These are phyloP conservation scores for Ips typographus DNA, from an alignment of 1,140 invertebrate genomes.

Conservation along the genomic window DNA sequence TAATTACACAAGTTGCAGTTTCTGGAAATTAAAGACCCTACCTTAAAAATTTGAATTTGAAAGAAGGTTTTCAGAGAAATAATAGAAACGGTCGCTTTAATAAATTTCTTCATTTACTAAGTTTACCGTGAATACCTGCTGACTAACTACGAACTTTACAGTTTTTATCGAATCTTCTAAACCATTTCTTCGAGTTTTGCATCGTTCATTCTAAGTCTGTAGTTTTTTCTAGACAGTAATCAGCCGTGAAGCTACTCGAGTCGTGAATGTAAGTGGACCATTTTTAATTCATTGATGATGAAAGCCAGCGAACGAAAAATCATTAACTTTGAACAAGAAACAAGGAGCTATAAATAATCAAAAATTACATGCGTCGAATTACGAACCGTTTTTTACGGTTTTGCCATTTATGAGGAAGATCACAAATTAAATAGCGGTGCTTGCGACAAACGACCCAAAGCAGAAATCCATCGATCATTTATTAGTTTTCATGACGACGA, in stretches of 20 bases:
- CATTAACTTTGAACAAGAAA: conserved; percentile 26
- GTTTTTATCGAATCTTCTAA: conserved; percentile 17
- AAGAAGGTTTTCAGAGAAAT: too few species aligned
- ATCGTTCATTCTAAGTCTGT: conserved; percentile 20
- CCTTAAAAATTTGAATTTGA: too few species aligned
- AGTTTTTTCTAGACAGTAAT: conserved; percentile 18
- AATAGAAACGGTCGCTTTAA: too few species aligned
- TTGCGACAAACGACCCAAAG: conserved; percentile 6
- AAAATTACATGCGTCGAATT: conserved; percentile 32
- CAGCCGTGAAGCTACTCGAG: conserved; percentile 23
- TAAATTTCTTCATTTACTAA: too few species aligned
- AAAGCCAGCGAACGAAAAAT: conserved; percentile 22
- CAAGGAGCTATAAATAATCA: conserved; percentile 24
- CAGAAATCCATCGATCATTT: too few species aligned
- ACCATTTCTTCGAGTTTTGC: conserved; percentile 17
- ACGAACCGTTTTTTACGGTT: conserved; percentile 24
- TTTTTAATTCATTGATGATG: conserved; percentile 29
- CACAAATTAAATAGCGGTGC: conserved; percentile 20
- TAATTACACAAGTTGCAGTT: too few species aligned
- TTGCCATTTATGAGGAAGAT: conserved; percentile 24
- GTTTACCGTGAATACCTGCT: background rate
- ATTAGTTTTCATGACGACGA: too few species aligned
- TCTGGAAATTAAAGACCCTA: too few species aligned
- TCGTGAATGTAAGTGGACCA: conserved; percentile 26
- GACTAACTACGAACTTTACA: conserved; percentile 12